Percentiles rank a stretch among this genome's conserved stretches.
Evolutionary conservation across 1,140 invertebrate species (phyloP).

Genomic region (Episyrphus balteatus): DNA sequence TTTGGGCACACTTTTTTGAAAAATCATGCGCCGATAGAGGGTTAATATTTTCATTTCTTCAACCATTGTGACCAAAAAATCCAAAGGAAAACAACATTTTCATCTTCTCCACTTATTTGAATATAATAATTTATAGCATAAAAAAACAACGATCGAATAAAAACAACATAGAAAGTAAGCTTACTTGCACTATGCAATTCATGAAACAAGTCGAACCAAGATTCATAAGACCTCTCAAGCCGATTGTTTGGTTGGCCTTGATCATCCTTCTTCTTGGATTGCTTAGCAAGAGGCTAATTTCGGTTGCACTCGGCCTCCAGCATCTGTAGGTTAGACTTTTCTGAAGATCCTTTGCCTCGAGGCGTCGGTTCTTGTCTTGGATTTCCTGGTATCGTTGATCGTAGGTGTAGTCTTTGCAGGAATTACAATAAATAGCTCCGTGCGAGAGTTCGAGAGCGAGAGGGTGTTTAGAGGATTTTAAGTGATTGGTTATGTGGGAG

Average conservation of each 20-base stretch:
- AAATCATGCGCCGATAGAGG: too few species aligned
- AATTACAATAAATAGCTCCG: constrained; percentile 83
- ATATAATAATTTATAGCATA: background rate
- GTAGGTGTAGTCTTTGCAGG: constrained; percentile 88
- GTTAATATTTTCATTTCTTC: too few species aligned
- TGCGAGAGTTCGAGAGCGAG: constrained; percentile 78
- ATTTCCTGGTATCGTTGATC: constrained; percentile 57
- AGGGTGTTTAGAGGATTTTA: constrained; percentile 65
- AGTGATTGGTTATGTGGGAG: constrained; percentile 77
- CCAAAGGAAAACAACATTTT: too few species aligned
- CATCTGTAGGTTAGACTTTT: constrained; percentile 58
- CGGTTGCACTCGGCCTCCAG: constrained; percentile 69
- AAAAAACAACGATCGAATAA: background rate
- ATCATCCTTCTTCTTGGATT: constrained; percentile 68
- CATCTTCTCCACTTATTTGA: background rate
- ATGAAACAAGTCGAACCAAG: constrained; percentile 98
- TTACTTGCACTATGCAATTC: constrained; percentile 90
- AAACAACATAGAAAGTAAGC: too few species aligned
- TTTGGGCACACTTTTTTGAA: too few species aligned
- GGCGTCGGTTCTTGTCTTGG: constrained; percentile 41
- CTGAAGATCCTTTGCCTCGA: constrained; percentile 52
- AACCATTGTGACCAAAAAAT: too few species aligned
- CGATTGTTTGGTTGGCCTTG: constrained; percentile 72
- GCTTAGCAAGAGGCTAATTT: constrained; percentile 55
- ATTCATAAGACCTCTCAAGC: constrained; percentile 86